Base-by-base conservation (phyloP, 2,888 invertebrate genomes). In the Dryocosmus kuriphilus region DNA sequence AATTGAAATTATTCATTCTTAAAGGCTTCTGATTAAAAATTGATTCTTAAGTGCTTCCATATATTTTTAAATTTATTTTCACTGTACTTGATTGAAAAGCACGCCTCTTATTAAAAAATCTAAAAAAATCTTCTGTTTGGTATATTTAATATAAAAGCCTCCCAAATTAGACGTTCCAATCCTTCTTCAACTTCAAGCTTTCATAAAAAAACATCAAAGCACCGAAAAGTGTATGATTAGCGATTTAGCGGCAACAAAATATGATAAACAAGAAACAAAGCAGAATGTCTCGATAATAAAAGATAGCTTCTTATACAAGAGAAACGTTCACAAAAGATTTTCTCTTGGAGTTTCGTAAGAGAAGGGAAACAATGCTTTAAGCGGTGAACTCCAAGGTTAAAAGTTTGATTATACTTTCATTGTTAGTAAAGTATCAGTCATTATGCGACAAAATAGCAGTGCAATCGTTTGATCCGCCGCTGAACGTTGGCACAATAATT, bases 381-480 rank as follows among this genome's bases (percentile, higher is more conserved):
- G 41, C 38, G 65, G 24, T 67, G 7, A 41, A 46, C 65, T 67
- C 8, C 16, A 67, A 67, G 65, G 38, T 67, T 67, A 24, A 24
- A 67, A 41, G 24, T 67, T 67, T 67, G 65, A 67, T 67, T 67
- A 67, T 41, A 67, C 65, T 46, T 41, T 67, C 65, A 67, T 67
- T 67, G 65, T 67, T 41, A 46, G 16, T 63, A 67, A 67, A 67
- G 65, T 67, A 38, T 67, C 27, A 67, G 65, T 67, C 65, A 67
- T 67, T 41, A 67, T 16, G 41, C 41, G 65, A 41, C 65, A 67
- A 67, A 67, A 67, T 67, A 67, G 65, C 65, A 41, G 65, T 67
- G 65, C 38, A 19, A 67, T 67, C 65, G 65, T 67, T 67, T 67
- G 65, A 67, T 67, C 65, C 24, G 38, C 65, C 65, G 41, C 65